These are phyloP conservation scores for Catamblyrhynchus diadema DNA, from an alignment of 2,797 vertebrate genomes.

Conservation along the genomic window DNA sequence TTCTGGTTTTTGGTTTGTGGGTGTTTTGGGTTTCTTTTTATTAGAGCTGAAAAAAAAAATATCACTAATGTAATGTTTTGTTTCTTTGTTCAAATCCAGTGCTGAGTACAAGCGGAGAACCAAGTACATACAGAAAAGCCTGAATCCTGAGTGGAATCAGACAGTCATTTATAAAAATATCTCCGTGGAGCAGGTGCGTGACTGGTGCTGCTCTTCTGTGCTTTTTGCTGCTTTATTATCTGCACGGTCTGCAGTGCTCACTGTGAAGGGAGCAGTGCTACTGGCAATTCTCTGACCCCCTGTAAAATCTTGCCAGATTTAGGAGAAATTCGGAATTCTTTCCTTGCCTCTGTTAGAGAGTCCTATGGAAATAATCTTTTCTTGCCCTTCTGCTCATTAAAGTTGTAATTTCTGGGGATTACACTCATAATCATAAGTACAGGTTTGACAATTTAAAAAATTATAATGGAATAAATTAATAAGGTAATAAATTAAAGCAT, in stretches of 20 bases:
- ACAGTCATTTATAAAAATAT: slow-evolving; percentile 99
- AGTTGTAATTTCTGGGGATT: background rate
- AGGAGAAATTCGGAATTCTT: background rate
- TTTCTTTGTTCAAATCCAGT: slow-evolving; percentile 78
- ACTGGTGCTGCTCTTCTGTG: background rate
- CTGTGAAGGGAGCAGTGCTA: background rate
- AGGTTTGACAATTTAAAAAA: background rate
- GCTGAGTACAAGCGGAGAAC: slow-evolving; percentile 95
- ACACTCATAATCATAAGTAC: background rate
- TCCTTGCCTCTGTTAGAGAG: background rate
- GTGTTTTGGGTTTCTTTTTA: background rate
- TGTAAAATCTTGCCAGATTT: background rate
- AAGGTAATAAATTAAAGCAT: background rate
- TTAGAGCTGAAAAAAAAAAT: background rate
- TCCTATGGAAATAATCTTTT: background rate
- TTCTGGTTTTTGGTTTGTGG: background rate
- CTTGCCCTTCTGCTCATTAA: background rate
- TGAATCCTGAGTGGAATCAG: slow-evolving; percentile 99
- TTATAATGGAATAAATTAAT: background rate
- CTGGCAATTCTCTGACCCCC: background rate
- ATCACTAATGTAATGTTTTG: background rate
- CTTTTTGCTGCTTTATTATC: background rate
- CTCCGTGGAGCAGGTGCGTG: slow-evolving; percentile 91
- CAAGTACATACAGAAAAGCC: slow-evolving; percentile 93
- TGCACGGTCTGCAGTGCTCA: background rate